These are phyloP conservation scores for Hemibagrus wyckioides DNA, from an alignment of 2,113 vertebrate genomes.

Conservation along the genomic window DNA sequence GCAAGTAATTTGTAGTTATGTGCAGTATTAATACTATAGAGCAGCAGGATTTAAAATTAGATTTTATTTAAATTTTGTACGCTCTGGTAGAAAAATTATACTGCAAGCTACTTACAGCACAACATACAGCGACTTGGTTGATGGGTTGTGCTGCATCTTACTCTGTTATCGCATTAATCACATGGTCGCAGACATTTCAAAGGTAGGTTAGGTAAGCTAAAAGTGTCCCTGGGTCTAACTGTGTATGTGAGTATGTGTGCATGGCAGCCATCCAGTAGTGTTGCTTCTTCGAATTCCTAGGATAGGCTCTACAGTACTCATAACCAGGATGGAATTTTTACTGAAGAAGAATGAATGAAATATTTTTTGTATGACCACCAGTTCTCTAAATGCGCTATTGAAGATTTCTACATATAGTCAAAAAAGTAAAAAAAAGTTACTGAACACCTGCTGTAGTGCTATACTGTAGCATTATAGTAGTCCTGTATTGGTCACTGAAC, in stretches of 20 bases:
- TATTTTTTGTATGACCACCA: background rate
- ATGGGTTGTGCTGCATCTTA: background rate
- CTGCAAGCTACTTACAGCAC: background rate
- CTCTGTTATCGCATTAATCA: background rate
- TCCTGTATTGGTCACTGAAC: background rate
- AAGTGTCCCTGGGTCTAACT: background rate
- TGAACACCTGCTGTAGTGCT: background rate
- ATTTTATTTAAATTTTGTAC: background rate
- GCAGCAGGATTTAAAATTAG: background rate
- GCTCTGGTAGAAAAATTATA: background rate
- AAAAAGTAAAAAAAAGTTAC: background rate
- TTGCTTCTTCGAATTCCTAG: background rate
- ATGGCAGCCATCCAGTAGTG: background rate
- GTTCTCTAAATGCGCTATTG: background rate
- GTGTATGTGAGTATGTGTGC: background rate
- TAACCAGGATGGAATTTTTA: background rate
- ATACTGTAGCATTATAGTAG: background rate
- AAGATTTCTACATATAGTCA: background rate
- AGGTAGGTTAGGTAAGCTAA: background rate
- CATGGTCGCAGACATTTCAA: background rate
- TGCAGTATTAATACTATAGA: background rate
- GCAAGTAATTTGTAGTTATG: background rate
- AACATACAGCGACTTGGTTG: background rate
- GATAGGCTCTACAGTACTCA: background rate
- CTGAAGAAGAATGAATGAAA: background rate